phyloP scores from a whole-genome alignment of 2,113 vertebrate species.

The Fulica atra region DNA sequence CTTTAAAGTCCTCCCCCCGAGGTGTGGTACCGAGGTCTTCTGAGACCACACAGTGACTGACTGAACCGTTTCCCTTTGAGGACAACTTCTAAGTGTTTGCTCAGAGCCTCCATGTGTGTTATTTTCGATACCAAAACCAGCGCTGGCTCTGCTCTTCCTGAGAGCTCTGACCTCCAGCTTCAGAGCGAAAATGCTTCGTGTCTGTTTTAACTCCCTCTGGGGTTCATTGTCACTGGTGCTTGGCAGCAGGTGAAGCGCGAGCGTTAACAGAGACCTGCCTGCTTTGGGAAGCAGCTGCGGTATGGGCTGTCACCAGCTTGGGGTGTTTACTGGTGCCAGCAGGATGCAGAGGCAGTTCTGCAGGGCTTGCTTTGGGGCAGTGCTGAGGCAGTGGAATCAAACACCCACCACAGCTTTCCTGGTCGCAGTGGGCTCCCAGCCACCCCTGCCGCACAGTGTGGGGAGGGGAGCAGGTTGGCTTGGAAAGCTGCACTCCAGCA shows the following conservation, averaged over 20 bases:
- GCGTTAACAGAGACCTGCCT: background rate
- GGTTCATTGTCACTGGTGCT: background rate
- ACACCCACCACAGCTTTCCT: accelerated
- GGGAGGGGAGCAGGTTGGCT: background rate
- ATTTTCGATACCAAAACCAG: background rate
- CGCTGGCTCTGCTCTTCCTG: background rate
- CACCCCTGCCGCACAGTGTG: accelerated
- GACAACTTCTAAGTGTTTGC: background rate
- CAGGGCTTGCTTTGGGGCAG: background rate
- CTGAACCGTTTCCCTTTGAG: background rate
- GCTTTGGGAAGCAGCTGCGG: background rate
- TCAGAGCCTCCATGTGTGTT: background rate
- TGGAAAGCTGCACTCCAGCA: background rate
- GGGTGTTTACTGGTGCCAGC: background rate
- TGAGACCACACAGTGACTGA: background rate
- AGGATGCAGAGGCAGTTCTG: background rate
- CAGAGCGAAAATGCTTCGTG: background rate
- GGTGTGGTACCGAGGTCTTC: background rate
- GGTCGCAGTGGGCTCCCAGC: accelerated
- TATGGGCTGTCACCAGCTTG: background rate
- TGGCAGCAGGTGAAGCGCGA: background rate
- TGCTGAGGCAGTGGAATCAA: accelerated
- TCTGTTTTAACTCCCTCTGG: background rate
- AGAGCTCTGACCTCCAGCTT: background rate
- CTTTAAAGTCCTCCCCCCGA: background rate